phyloP scores from a whole-genome alignment of 1,140 invertebrate species.

The Cyclargus thomasi region DNA sequence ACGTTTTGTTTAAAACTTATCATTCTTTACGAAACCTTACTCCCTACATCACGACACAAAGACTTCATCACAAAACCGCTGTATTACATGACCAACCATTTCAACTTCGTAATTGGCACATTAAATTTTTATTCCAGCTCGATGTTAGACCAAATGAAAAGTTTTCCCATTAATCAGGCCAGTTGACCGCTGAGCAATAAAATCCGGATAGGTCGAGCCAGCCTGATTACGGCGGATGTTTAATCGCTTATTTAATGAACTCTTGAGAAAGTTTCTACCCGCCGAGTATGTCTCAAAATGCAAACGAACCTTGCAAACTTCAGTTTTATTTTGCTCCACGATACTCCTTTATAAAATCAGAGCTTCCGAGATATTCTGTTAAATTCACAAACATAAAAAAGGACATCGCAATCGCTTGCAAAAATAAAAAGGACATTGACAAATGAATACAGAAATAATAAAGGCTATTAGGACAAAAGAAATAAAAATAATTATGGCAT shows the following conservation, averaged over 20 bases:
- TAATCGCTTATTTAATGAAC: conserved; percentile 13
- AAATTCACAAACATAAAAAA: background rate
- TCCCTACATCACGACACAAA: no score
- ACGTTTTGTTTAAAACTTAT: no score
- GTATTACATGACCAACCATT: conserved; percentile 4
- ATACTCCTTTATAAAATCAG: background rate
- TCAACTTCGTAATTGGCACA: conserved; percentile 2
- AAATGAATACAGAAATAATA: conserved; percentile 10
- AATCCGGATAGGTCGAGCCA: conserved; percentile 21
- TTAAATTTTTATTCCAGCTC: conserved; percentile 7
- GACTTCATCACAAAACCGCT: background rate
- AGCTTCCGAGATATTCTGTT: background rate
- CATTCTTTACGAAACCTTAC: no score
- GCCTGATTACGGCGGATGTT: conserved; percentile 31
- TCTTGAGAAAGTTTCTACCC: conserved; percentile 9
- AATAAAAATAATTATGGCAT: conserved; percentile 11
- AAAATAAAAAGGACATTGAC: conserved; percentile 6
- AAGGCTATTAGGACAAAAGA: conserved; percentile 10
- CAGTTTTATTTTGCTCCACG: no score
- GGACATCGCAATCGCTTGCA: background rate
- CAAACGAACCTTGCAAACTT: background rate
- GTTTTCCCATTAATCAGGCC: conserved; percentile 31
- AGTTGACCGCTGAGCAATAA: conserved; percentile 21
- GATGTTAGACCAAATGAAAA: conserved; percentile 16
- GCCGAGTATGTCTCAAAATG: no score